Percentiles rank a stretch among this genome's conserved stretches.
Evolutionary conservation across 2,797 vertebrate genomes (phyloP).

Genomic region (Notamacropus eugenii): DNA sequence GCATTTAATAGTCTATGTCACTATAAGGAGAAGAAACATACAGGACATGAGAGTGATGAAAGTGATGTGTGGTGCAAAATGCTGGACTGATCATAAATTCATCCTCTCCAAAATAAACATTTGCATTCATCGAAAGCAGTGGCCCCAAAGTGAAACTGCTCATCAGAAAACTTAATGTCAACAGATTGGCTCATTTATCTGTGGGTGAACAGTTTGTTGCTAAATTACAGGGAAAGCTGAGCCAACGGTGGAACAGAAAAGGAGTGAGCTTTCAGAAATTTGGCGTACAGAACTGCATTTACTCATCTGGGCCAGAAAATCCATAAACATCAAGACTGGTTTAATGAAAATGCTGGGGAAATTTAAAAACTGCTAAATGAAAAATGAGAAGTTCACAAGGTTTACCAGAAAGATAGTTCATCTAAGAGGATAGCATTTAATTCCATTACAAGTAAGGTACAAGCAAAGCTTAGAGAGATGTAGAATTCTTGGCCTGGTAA

Average conservation of each 20-base stretch:
- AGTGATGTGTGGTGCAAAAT: too few relatives aligned
- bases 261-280: not conserved
- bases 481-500: not conserved
- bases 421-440: not conserved
- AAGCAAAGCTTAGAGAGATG: not conserved
- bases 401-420: not conserved
- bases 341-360: not conserved
- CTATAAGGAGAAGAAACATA: too few relatives aligned
- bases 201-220: not conserved
- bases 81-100: too few relatives aligned
- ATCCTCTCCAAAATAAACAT: too few relatives aligned
- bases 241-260: not conserved
- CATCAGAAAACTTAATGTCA: not conserved
- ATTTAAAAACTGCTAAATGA: not conserved
- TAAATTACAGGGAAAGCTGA: not conserved
- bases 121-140: too few relatives aligned
- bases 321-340: not conserved
- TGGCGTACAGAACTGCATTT: not conserved
- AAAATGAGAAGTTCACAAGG: not conserved
- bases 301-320: not conserved
- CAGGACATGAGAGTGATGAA: too few relatives aligned
- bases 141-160: not conserved
- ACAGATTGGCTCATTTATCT: not conserved
- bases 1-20: too few relatives aligned
- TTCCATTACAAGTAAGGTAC: not conserved